These are phyloP conservation scores for Serranochromis macrocephalus DNA, from an alignment of 2,113 vertebrate genomes.

Conservation along the genomic window DNA sequence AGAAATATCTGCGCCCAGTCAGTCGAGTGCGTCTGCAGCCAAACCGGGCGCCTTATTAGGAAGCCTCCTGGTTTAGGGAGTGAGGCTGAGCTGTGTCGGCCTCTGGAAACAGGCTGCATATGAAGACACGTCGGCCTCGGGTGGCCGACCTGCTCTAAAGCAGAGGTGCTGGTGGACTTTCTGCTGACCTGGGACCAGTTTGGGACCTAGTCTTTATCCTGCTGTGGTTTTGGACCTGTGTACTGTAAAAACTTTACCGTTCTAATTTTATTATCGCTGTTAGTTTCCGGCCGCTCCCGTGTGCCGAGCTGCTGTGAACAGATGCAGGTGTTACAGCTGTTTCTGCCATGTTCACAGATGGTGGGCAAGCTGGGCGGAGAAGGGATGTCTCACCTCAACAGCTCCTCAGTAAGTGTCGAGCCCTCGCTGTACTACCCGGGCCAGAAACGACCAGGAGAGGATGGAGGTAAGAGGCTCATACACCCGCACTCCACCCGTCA, in stretches of 20 bases:
- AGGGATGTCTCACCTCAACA: slow-evolving; percentile 62
- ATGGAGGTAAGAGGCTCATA: slow-evolving; percentile 32
- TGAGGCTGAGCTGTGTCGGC: neutral
- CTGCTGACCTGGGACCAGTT: neutral
- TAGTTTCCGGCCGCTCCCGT: neutral
- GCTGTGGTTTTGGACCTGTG: neutral
- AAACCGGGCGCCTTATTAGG: neutral
- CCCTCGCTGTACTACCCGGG: slow-evolving; percentile 53
- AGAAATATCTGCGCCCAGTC: neutral
- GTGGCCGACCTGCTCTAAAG: neutral
- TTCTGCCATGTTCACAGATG: slow-evolving; percentile 42
- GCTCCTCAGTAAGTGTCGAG: slow-evolving; percentile 50
- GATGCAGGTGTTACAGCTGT: neutral
- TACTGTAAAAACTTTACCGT: neutral
- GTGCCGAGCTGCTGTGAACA: neutral
- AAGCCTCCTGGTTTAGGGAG: neutral
- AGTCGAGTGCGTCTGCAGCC: neutral
- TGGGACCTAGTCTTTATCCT: neutral
- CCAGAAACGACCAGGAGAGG: slow-evolving; percentile 60
- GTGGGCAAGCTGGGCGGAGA: slow-evolving; percentile 62
- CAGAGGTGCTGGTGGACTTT: neutral
- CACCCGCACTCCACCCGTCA: neutral
- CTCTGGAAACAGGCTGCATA: neutral
- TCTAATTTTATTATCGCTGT: neutral
- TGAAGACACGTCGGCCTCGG: neutral